These are phyloP conservation scores for Scaptomyza hsui DNA, from an alignment of 1,140 invertebrate genomes.

Conservation along the genomic window DNA sequence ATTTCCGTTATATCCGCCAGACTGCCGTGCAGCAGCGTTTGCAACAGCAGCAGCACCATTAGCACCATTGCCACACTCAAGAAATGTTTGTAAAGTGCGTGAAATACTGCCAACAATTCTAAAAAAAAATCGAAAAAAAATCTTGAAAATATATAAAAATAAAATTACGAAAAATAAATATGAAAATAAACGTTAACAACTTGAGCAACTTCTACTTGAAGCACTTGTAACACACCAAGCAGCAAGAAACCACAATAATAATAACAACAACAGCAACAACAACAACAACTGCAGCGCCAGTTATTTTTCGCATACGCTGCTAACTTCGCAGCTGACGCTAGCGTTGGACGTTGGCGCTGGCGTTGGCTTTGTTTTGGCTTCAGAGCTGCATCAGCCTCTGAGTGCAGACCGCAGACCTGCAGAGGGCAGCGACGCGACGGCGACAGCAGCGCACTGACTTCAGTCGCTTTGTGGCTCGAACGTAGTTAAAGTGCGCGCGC, in stretches of 20 bases:
- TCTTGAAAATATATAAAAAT: constrained; percentile 7
- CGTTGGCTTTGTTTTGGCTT: constrained; percentile 61
- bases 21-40: constrained; percentile 45
- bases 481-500: constrained; percentile 43
- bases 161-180: constrained; percentile 6
- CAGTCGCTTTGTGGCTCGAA: constrained; percentile 44
- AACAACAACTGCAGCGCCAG: constrained; percentile 53
- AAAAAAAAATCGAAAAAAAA: constrained; percentile 13
- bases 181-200: constrained; percentile 15
- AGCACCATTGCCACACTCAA: constrained; percentile 10
- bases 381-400: constrained; percentile 50
- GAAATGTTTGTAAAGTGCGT: constrained; percentile 18
- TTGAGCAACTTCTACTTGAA: constrained; percentile 22
- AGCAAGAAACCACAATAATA: constrained; percentile 3
- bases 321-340: constrained; percentile 44
- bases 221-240: constrained; percentile 28
- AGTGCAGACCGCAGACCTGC: constrained; percentile 16
- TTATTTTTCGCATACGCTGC: constrained; percentile 52
- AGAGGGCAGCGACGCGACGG: constrained; percentile 15
- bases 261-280: not conserved
- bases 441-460: constrained; percentile 38
- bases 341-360: constrained; percentile 41
- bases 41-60: constrained; percentile 8
- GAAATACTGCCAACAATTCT: not conserved
- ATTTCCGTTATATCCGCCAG: constrained; percentile 80